A percentile compares a stretch with the other conserved stretches of the same genome.
Evolutionary conservation across 2,888 invertebrate genomes (phyloP).

Genomic region (Brachynemurus nebulosus): DNA sequence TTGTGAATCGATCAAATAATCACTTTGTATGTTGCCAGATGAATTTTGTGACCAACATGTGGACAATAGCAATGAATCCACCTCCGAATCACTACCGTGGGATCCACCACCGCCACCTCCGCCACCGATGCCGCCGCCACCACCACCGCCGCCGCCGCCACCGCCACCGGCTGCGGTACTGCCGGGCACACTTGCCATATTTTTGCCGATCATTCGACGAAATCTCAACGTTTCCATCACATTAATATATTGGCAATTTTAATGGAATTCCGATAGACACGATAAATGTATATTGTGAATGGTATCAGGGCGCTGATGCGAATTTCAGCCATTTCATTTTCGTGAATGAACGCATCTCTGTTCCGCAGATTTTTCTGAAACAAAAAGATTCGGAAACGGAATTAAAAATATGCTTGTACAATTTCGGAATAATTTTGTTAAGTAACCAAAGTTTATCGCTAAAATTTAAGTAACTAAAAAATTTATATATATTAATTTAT

Average conservation of each 20-base stretch:
- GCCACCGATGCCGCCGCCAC: constrained; percentile 28
- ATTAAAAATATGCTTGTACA: too few species aligned
- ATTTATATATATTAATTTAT: too few species aligned
- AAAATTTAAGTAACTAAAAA: too few species aligned
- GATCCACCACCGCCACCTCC: constrained; percentile 24
- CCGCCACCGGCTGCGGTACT: constrained; percentile 27
- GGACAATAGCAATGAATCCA: constrained; percentile 58
- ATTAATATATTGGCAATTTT: constrained; percentile 3
- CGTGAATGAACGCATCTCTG: too few species aligned
- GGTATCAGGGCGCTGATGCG: too few species aligned
- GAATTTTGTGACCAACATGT: constrained; percentile 51
- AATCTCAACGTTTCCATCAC: constrained; percentile 10
- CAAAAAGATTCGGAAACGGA: too few species aligned
- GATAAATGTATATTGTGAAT: too few species aligned
- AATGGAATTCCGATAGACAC: too few species aligned
- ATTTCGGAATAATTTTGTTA: too few species aligned
- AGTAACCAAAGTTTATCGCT: too few species aligned
- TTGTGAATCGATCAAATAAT: constrained; percentile 39
- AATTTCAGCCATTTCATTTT: too few species aligned
- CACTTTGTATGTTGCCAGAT: constrained; percentile 33
- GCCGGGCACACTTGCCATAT: constrained; percentile 5
- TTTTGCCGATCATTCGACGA: constrained; percentile 1
- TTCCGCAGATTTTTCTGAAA: too few species aligned
- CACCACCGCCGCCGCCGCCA: constrained; percentile 30
- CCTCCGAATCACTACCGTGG: constrained; percentile 34